phyloP scores from a whole-genome alignment of 1,140 invertebrate genomes.

The Camponotus vicinus region DNA sequence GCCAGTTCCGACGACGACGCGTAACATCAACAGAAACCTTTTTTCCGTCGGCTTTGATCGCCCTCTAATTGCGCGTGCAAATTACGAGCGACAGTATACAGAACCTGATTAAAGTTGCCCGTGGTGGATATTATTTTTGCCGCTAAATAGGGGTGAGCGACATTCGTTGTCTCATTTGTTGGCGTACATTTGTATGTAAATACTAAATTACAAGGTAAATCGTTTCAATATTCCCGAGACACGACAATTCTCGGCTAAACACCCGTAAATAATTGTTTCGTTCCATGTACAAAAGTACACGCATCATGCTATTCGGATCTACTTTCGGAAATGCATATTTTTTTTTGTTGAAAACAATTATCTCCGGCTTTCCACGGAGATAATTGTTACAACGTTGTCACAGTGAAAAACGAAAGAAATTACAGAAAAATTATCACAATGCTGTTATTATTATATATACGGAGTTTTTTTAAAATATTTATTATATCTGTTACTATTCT shows the following conservation, averaged over 20 bases:
- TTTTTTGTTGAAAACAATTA: background rate
- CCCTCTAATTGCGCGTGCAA: constrained; percentile 66
- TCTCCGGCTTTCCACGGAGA: background rate
- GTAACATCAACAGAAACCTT: constrained; percentile 52
- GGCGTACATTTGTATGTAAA: constrained; percentile 5
- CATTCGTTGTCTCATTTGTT: constrained; percentile 15
- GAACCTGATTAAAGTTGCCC: constrained; percentile 32
- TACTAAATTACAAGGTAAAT: constrained; percentile 34
- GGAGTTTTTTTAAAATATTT: constrained; percentile 1
- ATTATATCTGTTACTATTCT: background rate
- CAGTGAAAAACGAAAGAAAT: constrained; percentile 11
- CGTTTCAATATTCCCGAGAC: constrained; percentile 6
- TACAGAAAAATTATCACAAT: background rate
- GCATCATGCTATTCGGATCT: background rate
- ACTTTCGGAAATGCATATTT: background rate
- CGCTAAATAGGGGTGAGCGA: background rate
- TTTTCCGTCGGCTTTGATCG: constrained; percentile 59
- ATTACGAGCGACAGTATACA: constrained; percentile 48
- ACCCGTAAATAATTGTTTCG: constrained; percentile 14
- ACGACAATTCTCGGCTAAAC: background rate
- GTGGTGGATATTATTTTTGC: constrained; percentile 9
- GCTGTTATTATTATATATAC: background rate
- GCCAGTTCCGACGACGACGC: background rate
- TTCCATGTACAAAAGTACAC: background rate
- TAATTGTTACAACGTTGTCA: constrained; percentile 12